phyloP scores from a whole-genome alignment of 2,888 invertebrate species.

The Tinea pellionella region DNA sequence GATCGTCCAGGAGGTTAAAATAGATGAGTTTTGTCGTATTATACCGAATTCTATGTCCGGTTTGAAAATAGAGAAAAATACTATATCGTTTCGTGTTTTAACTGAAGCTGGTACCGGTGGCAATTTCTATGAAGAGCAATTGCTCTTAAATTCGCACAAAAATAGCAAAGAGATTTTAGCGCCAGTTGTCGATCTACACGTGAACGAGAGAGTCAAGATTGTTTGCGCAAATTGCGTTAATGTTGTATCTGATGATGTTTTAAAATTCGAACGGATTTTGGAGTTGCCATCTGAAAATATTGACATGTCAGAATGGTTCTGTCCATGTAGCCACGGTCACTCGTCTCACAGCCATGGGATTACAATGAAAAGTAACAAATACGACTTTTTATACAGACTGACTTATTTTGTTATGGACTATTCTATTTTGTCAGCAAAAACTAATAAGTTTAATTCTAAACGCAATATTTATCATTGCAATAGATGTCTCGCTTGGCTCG shows the following conservation, averaged over 20 bases:
- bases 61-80: constrained; percentile 54
- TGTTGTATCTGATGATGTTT: constrained; percentile 47
- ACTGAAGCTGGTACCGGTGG: constrained; percentile 57
- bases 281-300: constrained; percentile 71
- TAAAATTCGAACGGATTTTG: constrained; percentile 68
- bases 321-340: constrained; percentile 60
- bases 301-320: constrained; percentile 75
- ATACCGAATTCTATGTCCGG: constrained; percentile 65
- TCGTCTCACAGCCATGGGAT: constrained; percentile 23
- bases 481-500: constrained; percentile 70
- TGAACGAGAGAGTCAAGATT: constrained; percentile 37
- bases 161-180: constrained; percentile 23
- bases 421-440: constrained; percentile 43
- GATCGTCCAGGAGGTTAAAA: constrained; percentile 39
- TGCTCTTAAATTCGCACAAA: constrained; percentile 28
- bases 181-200: constrained; percentile 37
- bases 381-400: constrained; percentile 69
- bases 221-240: constrained; percentile 54
- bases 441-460: constrained; percentile 52
- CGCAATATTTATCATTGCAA: constrained; percentile 65
- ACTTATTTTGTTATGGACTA: constrained; percentile 66
- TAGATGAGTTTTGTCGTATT: constrained; percentile 51
- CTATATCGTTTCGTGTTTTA: constrained; percentile 57
- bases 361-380: constrained; percentile 52
- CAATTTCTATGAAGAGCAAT: constrained; percentile 54